Base-by-base conservation (phyloP, 2,797 vertebrate species). In the Microcaecilia unicolor region DNA sequence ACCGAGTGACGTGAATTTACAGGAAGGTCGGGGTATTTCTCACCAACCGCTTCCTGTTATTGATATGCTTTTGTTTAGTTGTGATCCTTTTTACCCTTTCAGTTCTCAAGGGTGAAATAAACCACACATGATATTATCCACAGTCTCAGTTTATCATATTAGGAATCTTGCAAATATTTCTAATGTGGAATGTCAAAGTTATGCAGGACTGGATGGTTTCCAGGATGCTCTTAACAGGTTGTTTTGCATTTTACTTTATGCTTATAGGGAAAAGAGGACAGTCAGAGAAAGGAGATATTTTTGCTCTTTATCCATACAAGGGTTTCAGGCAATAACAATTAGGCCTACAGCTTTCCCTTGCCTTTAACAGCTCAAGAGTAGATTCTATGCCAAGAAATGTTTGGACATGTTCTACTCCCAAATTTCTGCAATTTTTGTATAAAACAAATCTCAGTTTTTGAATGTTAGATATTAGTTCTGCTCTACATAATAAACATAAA, bases 11-110 rank as follows among this genome's bases (percentile, higher is more conserved):
- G 94, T 91, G 92, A 74, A 86, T 87, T 67, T 89, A 89, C 89
- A 93, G 85, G 88, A 89, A 92, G 89, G 87, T 91, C 81, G 59
- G 90, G 81, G 87, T 85, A 93, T 95, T 98, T 98, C 92, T 97
- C 95, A 98, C 94, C 90, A 93, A 87, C 78, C 78, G 87, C 84
- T 97, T 99, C 94, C 95, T 98, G 95, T 96, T 99, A 86, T 97
- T 96, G 86, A 81, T 80, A 76, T 81, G 76, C 90, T 90, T 96
- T 98, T 99, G 94, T 99, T 93, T 91, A 80, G 88, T 84, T 80
- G 78, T 72, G 78, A 84, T 85, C 65, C 81, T 84, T 82, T 81
- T 73, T 38, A 68, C 70, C 74, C 76, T 80, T 83, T 81, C 63
- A 41, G 82, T 86, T 95, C 93, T 93, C 92, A 87, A 70, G 91